phyloP scores from a whole-genome alignment of 2,888 invertebrate species.

The Rosalia funebris region DNA sequence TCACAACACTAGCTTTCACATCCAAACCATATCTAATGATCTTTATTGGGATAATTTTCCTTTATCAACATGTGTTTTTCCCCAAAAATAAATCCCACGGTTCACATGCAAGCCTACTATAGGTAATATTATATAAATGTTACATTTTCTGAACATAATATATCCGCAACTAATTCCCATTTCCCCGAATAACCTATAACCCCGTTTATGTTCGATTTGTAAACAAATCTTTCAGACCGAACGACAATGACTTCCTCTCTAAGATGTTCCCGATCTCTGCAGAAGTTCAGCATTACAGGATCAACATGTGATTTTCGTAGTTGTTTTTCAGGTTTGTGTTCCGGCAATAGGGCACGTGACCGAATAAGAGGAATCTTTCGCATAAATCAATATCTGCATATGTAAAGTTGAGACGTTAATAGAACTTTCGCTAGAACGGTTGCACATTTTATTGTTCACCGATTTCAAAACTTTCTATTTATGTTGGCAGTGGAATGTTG shows the following conservation, averaged over 20 bases:
- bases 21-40: no score
- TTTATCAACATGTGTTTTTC: no score
- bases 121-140: no score
- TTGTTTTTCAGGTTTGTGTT: conserved; percentile 48
- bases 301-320: conserved; percentile 45
- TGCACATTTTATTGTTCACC: conserved; percentile 49
- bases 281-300: conserved; percentile 26
- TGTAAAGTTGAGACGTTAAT: conserved; percentile 50
- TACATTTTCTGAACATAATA: neutral
- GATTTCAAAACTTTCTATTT: conserved; percentile 42
- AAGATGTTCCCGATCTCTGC: conserved; percentile 1
- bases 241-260: neutral
- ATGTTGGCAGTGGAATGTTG: conserved; percentile 27
- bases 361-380: conserved; percentile 36
- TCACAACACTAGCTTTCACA: no score
- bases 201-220: neutral
- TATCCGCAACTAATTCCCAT: neutral
- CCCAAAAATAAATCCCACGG: no score
- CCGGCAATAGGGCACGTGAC: conserved; percentile 47
- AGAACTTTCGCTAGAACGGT: conserved; percentile 43
- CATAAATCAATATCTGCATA: conserved; percentile 58
- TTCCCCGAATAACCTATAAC: neutral
- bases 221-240: neutral
- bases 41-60: no score
- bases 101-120: no score